These are phyloP conservation scores for Myotis pilosus DNA, from an alignment of 2,797 vertebrate genomes.

Conservation along the genomic window DNA sequence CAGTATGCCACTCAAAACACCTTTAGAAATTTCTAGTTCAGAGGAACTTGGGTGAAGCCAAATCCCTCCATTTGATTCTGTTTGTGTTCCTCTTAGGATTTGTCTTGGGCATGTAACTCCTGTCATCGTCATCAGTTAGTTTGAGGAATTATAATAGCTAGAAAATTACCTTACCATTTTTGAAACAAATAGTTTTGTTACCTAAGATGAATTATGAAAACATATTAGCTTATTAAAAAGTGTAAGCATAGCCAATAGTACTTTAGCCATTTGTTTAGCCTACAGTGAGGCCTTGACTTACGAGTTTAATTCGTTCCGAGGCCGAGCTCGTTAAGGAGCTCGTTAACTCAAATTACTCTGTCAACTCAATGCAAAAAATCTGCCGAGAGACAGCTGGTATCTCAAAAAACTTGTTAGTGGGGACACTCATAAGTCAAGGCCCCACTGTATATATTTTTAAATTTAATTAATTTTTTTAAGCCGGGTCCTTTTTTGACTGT, in stretches of 20 bases:
- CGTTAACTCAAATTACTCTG: too few relatives aligned
- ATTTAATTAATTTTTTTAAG: not conserved
- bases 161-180: slow-evolving; percentile 15
- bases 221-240: slow-evolving; percentile 11
- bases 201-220: slow-evolving; percentile 7
- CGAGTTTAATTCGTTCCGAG: too few relatives aligned
- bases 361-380: too few relatives aligned
- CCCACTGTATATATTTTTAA: not conserved
- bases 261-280: not conserved
- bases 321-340: too few relatives aligned
- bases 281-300: too few relatives aligned
- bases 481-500: not conserved
- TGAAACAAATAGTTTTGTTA: not conserved
- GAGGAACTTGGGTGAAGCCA: not conserved
- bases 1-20: not conserved
- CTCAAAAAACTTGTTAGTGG: too few relatives aligned
- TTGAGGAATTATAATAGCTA: slow-evolving; percentile 6
- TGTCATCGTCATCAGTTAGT: not conserved
- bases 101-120: not conserved
- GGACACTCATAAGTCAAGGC: too few relatives aligned
- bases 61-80: not conserved
- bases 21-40: slow-evolving; percentile 40
- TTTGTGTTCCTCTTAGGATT: not conserved
- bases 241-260: not conserved
- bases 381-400: too few relatives aligned